Percentiles rank a stretch among this genome's conserved stretches.
Evolutionary conservation across 2,113 vertebrate species (phyloP).

Genomic region (Choloepus hoffmanni): DNA sequence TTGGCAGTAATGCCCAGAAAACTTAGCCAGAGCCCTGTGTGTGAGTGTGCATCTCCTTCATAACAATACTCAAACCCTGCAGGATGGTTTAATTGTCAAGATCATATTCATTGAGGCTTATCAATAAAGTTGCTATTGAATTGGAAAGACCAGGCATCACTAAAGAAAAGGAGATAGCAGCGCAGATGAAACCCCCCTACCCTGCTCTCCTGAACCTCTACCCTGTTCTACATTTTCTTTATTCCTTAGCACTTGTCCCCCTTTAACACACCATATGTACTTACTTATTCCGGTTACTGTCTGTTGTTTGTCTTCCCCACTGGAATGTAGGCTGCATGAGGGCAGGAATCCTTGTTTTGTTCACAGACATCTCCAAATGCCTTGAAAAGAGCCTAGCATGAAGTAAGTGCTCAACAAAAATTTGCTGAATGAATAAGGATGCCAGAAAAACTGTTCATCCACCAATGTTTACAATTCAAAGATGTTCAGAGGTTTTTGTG

Average conservation of each 20-base stretch:
- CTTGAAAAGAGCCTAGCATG: background rate
- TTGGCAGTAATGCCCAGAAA: constrained; percentile 6
- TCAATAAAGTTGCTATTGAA: background rate
- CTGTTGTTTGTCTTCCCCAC: background rate
- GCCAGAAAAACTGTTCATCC: background rate
- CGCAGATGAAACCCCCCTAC: too few species aligned
- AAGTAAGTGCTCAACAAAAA: background rate
- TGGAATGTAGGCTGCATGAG: background rate
- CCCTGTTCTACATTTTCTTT: background rate
- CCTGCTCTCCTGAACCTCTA: background rate
- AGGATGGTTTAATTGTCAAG: background rate
- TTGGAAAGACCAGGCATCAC: background rate
- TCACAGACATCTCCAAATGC: background rate
- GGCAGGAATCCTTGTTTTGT: background rate
- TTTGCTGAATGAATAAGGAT: background rate
- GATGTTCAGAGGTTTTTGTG: background rate
- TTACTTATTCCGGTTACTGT: background rate
- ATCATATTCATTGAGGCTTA: background rate
- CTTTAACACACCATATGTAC: background rate
- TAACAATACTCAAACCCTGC: background rate
- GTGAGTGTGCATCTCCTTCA: background rate
- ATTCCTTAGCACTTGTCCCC: background rate
- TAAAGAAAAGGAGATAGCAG: background rate
- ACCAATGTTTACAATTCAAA: background rate
- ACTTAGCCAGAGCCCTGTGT: background rate